phyloP scores from a whole-genome alignment of 2,888 invertebrate genomes.

The Acanthosepion lycidas region DNA sequence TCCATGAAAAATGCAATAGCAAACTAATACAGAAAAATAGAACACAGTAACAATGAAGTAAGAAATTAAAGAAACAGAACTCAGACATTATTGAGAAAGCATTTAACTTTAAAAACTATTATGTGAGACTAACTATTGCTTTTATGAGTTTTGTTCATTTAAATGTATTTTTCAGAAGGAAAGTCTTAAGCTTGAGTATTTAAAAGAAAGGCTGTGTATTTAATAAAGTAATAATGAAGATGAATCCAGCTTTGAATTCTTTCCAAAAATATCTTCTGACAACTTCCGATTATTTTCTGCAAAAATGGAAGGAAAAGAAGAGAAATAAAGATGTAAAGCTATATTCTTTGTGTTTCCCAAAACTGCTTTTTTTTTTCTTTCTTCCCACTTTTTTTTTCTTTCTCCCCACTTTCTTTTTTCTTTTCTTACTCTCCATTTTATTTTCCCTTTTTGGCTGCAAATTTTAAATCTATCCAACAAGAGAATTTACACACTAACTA shows the following conservation, averaged over 20 bases:
- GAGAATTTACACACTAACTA: background rate
- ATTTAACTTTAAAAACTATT: background rate
- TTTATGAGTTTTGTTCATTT: background rate
- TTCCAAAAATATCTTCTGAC: constrained; percentile 33
- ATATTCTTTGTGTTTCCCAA: background rate
- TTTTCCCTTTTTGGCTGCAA: background rate
- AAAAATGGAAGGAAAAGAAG: background rate
- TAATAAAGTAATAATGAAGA: background rate
- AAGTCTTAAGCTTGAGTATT: background rate
- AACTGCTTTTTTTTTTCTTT: background rate
- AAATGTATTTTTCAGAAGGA: background rate
- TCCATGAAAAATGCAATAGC: background rate
- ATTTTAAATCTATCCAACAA: background rate
- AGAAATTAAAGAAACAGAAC: background rate
- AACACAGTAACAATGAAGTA: background rate
- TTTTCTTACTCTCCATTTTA: background rate
- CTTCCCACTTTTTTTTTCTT: background rate
- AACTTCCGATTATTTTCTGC: background rate
- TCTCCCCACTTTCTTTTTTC: background rate
- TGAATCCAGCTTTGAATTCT: background rate
- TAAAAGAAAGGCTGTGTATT: background rate
- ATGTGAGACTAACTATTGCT: background rate
- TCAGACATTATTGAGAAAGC: background rate
- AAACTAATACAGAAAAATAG: background rate
- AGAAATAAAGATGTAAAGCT: background rate